Base-by-base conservation (phyloP, 2,113 vertebrate genomes). In the Numenius arquata region DNA sequence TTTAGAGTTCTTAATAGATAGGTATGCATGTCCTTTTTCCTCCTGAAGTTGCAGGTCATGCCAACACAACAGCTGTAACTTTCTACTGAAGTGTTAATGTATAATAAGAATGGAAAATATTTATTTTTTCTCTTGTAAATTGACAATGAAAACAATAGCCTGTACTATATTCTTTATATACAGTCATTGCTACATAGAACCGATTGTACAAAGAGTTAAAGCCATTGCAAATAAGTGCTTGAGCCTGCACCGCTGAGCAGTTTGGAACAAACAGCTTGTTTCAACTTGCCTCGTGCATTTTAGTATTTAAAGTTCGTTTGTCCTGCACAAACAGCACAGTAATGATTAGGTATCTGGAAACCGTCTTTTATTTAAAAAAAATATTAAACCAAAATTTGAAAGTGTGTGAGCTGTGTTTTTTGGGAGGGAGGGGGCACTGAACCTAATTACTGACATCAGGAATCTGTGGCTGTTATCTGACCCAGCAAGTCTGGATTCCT, bases 101-200 rank as follows among this genome's bases (percentile, higher is more conserved):
- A 97, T 72, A 87, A 96, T 97, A 98, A 98, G 93, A 96, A 95
- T 74, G 94, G 91, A 63, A 95, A 84, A 97, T 95, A 97, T 97
- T 97, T 98, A 97, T 98, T 98, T 97, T 97, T 96, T 96, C 90
- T 96, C 77, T 93, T 95, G 96, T 97, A 97, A 97, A 97, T 97
- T 85, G 92, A 94, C 93, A 96, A 96, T 93, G 96, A 89, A 68
- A 81, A 94, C 83, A 77, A 95, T 82, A 97, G 79, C 29, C 84
- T 97, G 95, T 97, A 96, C 95, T 91, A 97, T 97, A 96, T 85
- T 94, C 96, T 96, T 96, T 90, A 88, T 96, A 95, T 92, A 92
- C 95, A 81, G 91, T 94, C 92, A 94, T 85, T 90, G 96, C 94
- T 96, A 56, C 76, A 53, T 88, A 89, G 78, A 97, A 90, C 70